Conservation (phyloP, 2,888 invertebrate species). For the Drosophila fulvimacula region DNA sequence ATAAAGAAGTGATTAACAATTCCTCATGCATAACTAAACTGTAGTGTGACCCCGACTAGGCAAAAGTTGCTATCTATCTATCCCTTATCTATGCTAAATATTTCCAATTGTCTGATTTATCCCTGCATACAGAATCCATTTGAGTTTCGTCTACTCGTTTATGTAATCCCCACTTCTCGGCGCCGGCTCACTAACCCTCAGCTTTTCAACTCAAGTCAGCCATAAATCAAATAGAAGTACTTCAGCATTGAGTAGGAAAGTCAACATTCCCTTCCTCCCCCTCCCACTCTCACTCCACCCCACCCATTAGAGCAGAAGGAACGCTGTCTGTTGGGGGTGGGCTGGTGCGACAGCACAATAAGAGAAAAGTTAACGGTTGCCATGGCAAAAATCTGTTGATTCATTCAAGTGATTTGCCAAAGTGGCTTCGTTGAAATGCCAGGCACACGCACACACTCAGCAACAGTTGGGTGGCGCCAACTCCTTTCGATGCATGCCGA, state of each 20-base stretch:
- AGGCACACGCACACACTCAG: slow-evolving; percentile 60
- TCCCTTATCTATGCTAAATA: background rate
- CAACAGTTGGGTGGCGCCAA: slow-evolving; percentile 72
- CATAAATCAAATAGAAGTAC: slow-evolving; percentile 74
- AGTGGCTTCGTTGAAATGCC: slow-evolving; percentile 82
- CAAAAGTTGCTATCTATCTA: background rate
- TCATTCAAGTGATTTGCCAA: slow-evolving; percentile 81
- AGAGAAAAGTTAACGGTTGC: slow-evolving; percentile 54
- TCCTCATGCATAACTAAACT: background rate
- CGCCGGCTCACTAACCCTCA: slow-evolving; percentile 41
- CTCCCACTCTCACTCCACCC: background rate
- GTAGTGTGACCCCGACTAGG: background rate
- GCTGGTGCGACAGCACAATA: slow-evolving; percentile 49
- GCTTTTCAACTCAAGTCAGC: slow-evolving; percentile 67
- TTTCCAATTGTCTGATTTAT: slow-evolving; percentile 13
- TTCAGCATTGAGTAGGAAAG: slow-evolving; percentile 27
- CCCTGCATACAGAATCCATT: slow-evolving; percentile 13
- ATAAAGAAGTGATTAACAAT: background rate
- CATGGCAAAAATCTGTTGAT: slow-evolving; percentile 79
- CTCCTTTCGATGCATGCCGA: background rate
- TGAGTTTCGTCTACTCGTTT: slow-evolving; percentile 35
- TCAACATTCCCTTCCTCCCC: background rate
- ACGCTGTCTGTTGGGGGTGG: slow-evolving; percentile 22
- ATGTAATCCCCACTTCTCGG: slow-evolving; percentile 72
- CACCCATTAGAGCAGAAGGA: slow-evolving; percentile 32